Percentiles rank a stretch among this genome's conserved stretches.
These are phyloP conservation scores for Drosophila sturtevanti DNA, from an alignment of 1,140 invertebrate genomes.

Conservation along the genomic window DNA sequence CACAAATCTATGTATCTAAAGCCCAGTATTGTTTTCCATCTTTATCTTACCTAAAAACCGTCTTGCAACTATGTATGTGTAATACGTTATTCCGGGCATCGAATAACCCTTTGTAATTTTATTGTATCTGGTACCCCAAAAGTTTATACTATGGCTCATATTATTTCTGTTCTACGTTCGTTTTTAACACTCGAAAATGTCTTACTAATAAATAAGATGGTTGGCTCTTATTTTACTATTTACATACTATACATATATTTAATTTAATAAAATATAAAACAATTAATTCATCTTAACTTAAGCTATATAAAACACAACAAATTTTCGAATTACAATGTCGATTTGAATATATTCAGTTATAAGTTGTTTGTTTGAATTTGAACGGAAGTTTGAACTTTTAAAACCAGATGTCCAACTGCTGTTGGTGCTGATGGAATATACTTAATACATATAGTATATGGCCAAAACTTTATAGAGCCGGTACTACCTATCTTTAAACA, in stretches of 20 bases:
- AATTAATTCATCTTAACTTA: too few species aligned
- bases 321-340: too few species aligned
- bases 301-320: too few species aligned
- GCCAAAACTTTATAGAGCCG: too few species aligned
- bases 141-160: neutral
- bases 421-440: too few species aligned
- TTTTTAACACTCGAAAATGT: neutral
- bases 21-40: constrained; percentile 2
- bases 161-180: neutral
- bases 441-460: too few species aligned
- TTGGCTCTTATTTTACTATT: neutral
- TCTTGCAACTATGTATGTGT: neutral
- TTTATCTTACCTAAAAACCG: neutral
- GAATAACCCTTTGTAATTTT: constrained; percentile 3
- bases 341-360: too few species aligned
- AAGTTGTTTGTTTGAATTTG: too few species aligned
- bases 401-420: too few species aligned
- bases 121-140: neutral
- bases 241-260: neutral
- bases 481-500: too few species aligned
- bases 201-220: neutral
- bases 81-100: neutral
- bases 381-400: too few species aligned
- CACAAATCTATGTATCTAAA: neutral
- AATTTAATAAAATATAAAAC: too few species aligned